Evolutionary conservation across 1,140 invertebrate genomes (phyloP).

Genomic region (Palaemon carinicauda): DNA sequence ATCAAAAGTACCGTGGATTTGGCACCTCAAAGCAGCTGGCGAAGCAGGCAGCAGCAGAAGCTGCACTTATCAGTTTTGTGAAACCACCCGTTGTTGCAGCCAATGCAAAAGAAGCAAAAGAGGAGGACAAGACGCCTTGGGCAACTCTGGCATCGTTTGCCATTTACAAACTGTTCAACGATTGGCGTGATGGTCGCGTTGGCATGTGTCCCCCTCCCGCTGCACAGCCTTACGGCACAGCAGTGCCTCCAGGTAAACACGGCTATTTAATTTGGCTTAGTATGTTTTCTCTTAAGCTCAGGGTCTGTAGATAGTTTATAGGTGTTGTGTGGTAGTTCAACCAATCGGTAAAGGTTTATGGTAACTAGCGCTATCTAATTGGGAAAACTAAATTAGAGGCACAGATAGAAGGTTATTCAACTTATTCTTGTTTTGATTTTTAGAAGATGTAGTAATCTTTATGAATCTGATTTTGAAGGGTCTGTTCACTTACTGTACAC

Average conservation of each 20-base stretch:
- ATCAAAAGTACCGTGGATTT: conserved; percentile 68
- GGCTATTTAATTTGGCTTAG: background rate
- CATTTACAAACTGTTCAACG: conserved; percentile 77
- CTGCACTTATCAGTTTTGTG: conserved; percentile 75
- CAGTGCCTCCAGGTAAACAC: conserved; percentile 31
- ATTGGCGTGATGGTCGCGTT: conserved; percentile 69
- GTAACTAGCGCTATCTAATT: no score
- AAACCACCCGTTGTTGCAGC: conserved; percentile 60
- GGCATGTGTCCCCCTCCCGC: conserved; percentile 45
- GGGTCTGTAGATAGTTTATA: no score
- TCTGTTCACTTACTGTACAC: no score
- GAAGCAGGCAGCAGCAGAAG: conserved; percentile 76
- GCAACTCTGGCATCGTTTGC: conserved; percentile 79
- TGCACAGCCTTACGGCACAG: conserved; percentile 31
- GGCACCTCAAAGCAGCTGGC: conserved; percentile 69
- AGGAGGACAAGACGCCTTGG: conserved; percentile 75
- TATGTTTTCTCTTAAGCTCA: background rate
- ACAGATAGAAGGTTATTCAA: no score
- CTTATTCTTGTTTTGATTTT: no score
- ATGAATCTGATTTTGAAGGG: no score
- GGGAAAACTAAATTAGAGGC: no score
- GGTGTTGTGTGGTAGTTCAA: no score
- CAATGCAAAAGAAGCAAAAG: conserved; percentile 54
- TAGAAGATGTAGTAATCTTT: no score
- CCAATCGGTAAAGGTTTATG: no score